Evolutionary conservation across 1,140 invertebrate genomes (phyloP), one percentile per base, ranked within the genome.

Genomic region (Oryzaephilus surinamensis): DNA sequence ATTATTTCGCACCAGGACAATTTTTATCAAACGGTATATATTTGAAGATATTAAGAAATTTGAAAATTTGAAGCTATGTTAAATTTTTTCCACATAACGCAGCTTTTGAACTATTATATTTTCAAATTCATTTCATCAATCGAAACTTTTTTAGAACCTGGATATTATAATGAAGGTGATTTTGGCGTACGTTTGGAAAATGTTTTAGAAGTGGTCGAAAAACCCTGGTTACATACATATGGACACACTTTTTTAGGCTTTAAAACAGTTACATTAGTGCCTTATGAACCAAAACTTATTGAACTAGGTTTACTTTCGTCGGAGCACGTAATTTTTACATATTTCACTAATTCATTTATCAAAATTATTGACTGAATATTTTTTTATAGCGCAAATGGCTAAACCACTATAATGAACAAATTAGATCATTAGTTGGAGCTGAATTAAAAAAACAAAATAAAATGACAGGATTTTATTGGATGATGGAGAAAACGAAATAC

Each of bases 171-270:
- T 58, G 75, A 79, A 49, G 76, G 76, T 7, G 76, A 85, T 41
- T 98, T 90, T 67, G 95, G 95, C 2, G 77, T 96, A 14, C 73
- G 91, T 27, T 71, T 99, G 23, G 92, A 96, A 59, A 97, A 93
- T 62, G 72, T 93, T 24, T 65, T 96, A n/a, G 77, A 93, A 63
- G 83, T 95, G 2, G 63, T 84, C 8, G 69, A 80, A 30, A 74
- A 69, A 11, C 58, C 66, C 7, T 63, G 60, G 41, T 57, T 64
- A 19, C 59, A 69, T 54, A 53, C 52, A 19, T 61, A 54, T 11
- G 69, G 66, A 0, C 58, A 66, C 44, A 62, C 55, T 35, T 83
- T 76, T 54, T 60, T 82, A 6, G 71, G 70, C 41, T 94, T 97
- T 62, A 74, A 77, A 44, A 78, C 87, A 19, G 70, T 93, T 0